Conservation (phyloP, 2,797 vertebrate species). For the Triplophysa bombifrons region DNA sequence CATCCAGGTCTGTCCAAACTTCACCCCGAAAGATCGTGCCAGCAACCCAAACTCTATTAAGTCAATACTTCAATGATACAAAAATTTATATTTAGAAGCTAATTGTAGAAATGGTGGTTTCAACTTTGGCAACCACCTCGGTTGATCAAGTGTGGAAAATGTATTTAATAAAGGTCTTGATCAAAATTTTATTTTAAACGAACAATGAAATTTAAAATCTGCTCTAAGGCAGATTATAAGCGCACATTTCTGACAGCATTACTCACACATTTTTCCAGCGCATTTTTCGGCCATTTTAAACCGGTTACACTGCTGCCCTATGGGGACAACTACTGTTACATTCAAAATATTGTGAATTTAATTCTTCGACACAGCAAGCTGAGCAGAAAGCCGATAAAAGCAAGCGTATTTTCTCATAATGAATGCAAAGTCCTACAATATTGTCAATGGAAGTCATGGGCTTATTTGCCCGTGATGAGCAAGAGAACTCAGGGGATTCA, state of each 20-base stretch:
- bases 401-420: slow-evolving; percentile 1
- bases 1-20: neutral
- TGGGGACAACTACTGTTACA: slow-evolving; percentile 11
- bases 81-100: neutral
- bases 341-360: slow-evolving; percentile 13
- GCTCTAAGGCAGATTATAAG: neutral
- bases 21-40: neutral
- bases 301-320: slow-evolving; percentile 59
- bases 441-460: slow-evolving; percentile 1
- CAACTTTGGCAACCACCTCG: neutral
- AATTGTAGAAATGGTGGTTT: neutral
- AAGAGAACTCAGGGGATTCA: slow-evolving; percentile 10
- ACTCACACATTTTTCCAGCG: slow-evolving; percentile 27
- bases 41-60: neutral
- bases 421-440: slow-evolving; percentile 16
- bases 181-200: neutral
- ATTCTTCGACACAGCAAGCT: slow-evolving; percentile 14
- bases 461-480: slow-evolving; percentile 6
- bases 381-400: slow-evolving; percentile 18
- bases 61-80: neutral
- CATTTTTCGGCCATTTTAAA: slow-evolving; percentile 46
- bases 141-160: neutral
- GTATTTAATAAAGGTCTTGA: neutral
- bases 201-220: slow-evolving; percentile 1
- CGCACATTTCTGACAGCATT: neutral